Base-by-base conservation (phyloP, 1,140 invertebrate genomes). In the Dinoponera quadriceps region DNA sequence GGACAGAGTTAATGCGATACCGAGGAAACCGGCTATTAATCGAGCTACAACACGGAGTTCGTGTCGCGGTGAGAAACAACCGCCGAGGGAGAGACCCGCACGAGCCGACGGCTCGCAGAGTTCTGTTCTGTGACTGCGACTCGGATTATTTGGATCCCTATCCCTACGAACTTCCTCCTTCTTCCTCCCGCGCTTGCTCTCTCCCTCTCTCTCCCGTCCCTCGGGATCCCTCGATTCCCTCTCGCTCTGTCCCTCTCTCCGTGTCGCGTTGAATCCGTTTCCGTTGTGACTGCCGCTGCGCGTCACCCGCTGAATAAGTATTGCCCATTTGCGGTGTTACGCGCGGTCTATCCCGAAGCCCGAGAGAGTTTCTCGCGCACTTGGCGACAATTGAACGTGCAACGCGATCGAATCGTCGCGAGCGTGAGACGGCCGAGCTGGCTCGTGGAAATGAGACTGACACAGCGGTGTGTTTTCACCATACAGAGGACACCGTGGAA, bases 211-310 rank as follows among this genome's bases (percentile, higher is more conserved):
- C 88, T 84, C 85, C 75, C 66, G 74, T 82, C 87, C 68, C 91
- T 78, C 88, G 66, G 51, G 25, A 83, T 78, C 85, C 55, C 90
- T 84, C 86, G 80, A 59, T 74, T 74, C 83, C 82, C 83, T 88
- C 87, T 91, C 87, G 49, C 74, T 88, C 85, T 80, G 65, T 84
- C 89, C 75, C 91, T 84, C 91, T 90, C 91, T 81, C 87, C 84
- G 85, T 90, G 90, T 93, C 92, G 89, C 89, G 85, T 84, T 90
- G 90, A 93, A 93, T 94, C 93, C 92, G 90, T 94, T 94, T 94
- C 93, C 93, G 93, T 94, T 93, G 89, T 86, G 93, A 93, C 91
- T 93, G 92, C 90, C 91, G 83, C 92, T 91, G 91, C 89, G 91
- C 91, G 88, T 77, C 86, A 78, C 81, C 57, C 33, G 89, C 90